phyloP scores from a whole-genome alignment of 2,797 vertebrate genomes.

The Myiotriccus ornatus region DNA sequence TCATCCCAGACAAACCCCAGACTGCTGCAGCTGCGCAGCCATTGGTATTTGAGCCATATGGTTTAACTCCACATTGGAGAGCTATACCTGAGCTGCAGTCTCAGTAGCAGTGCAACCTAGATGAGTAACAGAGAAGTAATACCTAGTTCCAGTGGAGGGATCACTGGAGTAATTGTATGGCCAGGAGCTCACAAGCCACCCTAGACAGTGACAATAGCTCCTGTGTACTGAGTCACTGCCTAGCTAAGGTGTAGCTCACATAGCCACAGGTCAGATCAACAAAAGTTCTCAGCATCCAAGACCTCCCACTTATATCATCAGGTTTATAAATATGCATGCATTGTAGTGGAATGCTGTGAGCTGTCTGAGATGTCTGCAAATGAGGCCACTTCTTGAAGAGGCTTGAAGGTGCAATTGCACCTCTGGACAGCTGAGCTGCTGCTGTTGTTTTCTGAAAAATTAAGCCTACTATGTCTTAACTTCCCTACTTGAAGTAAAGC shows the following conservation, averaged over 20 bases:
- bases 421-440: background rate
- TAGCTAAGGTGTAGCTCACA: background rate
- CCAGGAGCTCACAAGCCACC: background rate
- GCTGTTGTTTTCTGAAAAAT: background rate
- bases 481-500: background rate
- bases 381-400: background rate
- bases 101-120: background rate
- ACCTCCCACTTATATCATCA: background rate
- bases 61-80: background rate
- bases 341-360: background rate
- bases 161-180: background rate
- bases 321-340: background rate
- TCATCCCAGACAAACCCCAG: background rate
- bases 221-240: background rate
- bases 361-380: background rate
- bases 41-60: background rate
- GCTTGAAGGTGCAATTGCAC: background rate
- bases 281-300: background rate
- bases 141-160: background rate
- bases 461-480: background rate
- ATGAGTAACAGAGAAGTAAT: background rate
- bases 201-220: background rate
- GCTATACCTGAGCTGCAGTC: background rate
- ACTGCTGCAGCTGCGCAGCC: background rate
- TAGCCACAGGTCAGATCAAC: background rate